Conservation (phyloP, 1,140 invertebrate species). For the Cydia splendana region DNA sequence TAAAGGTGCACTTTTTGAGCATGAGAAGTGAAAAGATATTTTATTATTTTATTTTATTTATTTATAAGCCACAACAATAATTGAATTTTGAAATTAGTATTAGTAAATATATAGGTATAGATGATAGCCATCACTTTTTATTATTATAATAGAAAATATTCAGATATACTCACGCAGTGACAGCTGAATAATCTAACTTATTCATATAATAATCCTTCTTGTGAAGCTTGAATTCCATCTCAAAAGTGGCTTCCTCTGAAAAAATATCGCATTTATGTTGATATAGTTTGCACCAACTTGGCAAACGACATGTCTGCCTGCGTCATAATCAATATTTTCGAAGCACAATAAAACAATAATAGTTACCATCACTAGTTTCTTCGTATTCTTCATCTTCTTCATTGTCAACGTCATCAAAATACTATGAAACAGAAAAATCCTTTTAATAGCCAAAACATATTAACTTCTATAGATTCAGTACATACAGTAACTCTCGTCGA, state of each 20-base stretch:
- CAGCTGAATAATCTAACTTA: conserved; percentile 90
- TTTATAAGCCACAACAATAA: too few relatives aligned
- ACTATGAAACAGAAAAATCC: conserved; percentile 55
- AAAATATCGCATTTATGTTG: conserved; percentile 38
- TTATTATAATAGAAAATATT: too few relatives aligned
- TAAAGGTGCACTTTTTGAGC: too few relatives aligned
- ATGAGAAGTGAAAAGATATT: too few relatives aligned
- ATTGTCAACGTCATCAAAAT: conserved; percentile 76
- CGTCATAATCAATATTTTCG: not conserved
- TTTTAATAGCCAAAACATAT: not conserved
- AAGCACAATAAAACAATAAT: not conserved
- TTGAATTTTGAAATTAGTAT: too few relatives aligned
- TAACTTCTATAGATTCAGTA: not conserved
- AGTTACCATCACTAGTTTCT: conserved; percentile 70
- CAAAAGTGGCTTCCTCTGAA: conserved; percentile 81
- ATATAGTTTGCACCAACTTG: not conserved
- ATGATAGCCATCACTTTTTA: too few relatives aligned
- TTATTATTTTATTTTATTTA: too few relatives aligned
- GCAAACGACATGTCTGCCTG: not conserved
- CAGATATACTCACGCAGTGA: conserved; percentile 82
- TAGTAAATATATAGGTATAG: too few relatives aligned
- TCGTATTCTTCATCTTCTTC: conserved; percentile 64
- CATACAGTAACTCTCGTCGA: too few relatives aligned
- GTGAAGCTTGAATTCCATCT: conserved; percentile 90
- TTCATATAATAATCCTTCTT: conserved; percentile 96